Evolutionary conservation across 2,113 vertebrate species (phyloP).

Genomic region (Colinus virginianus): DNA sequence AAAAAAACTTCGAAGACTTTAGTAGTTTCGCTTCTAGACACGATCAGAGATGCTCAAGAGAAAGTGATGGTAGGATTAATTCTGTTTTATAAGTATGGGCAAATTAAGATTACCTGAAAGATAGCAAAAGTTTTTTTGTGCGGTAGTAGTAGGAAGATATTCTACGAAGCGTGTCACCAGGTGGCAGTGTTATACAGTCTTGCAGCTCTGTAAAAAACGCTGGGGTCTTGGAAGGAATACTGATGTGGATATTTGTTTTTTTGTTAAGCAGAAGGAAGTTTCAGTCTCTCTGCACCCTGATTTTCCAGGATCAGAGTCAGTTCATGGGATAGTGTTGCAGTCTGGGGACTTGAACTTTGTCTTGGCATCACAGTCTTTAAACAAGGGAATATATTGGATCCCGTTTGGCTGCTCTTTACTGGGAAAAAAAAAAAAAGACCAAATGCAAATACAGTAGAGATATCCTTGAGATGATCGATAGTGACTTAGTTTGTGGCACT

Average conservation of each 20-base stretch:
- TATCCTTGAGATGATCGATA: not conserved
- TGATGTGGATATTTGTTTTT: not conserved
- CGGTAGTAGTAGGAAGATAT: not conserved
- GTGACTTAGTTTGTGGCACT: not conserved
- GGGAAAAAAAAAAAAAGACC: not conserved
- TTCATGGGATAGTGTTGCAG: not conserved
- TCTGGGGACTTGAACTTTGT: not conserved
- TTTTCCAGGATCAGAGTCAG: not conserved
- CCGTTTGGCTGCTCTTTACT: not conserved
- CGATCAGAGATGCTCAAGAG: not conserved
- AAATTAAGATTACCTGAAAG: not conserved
- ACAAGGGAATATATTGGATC: not conserved
- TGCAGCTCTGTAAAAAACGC: not conserved
- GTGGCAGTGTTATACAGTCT: constrained; percentile 64
- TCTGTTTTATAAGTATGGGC: not conserved
- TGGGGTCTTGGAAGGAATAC: not conserved
- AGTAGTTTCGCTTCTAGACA: not conserved
- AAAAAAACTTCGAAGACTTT: not conserved
- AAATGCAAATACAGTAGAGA: not conserved
- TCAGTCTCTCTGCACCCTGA: not conserved
- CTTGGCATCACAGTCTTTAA: not conserved
- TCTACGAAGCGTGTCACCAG: not conserved
- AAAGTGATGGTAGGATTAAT: not conserved
- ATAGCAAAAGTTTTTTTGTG: not conserved
- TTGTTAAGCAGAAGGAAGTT: not conserved